A percentile compares a stretch with the other conserved stretches of the same genome.
Conservation (phyloP, 2,888 invertebrate species). For the Baccha elongata region DNA sequence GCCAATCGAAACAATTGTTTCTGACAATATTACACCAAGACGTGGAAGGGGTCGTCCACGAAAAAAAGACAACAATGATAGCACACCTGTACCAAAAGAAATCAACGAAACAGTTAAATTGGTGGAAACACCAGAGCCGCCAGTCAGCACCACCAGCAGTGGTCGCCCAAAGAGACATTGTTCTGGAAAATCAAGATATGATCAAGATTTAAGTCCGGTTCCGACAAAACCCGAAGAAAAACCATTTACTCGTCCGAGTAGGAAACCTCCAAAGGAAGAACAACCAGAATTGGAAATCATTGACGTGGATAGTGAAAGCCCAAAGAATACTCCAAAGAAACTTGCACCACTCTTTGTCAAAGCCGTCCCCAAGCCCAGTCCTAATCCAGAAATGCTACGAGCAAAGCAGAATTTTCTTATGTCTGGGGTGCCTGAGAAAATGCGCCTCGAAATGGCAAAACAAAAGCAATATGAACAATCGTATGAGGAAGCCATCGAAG, state of each 20-base stretch:
- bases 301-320: conserved; percentile 77
- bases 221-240: conserved; percentile 74
- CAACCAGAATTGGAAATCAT: conserved; percentile 75
- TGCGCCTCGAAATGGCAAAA: conserved; percentile 84
- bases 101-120: neutral
- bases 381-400: conserved; percentile 84
- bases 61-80: conserved; percentile 18
- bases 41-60: conserved; percentile 30
- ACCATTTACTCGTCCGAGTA: conserved; percentile 12
- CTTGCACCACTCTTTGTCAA: conserved; percentile 89
- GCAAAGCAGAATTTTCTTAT: conserved; percentile 88
- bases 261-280: conserved; percentile 33
- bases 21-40: conserved; percentile 50
- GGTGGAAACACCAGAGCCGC: conserved; percentile 61
- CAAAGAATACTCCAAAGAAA: conserved; percentile 82
- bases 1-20: neutral
- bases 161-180: conserved; percentile 79
- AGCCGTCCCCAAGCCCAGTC: conserved; percentile 83
- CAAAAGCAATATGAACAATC: conserved; percentile 82
- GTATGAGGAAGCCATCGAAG: conserved; percentile 80
- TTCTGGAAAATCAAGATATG: conserved; percentile 79
- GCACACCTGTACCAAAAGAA: conserved; percentile 11
- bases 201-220: conserved; percentile 78
- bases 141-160: conserved; percentile 73
- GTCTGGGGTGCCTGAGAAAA: conserved; percentile 87